These are phyloP conservation scores for Cossypha niveicapilla DNA, from an alignment of 2,797 vertebrate species.

Conservation along the genomic window DNA sequence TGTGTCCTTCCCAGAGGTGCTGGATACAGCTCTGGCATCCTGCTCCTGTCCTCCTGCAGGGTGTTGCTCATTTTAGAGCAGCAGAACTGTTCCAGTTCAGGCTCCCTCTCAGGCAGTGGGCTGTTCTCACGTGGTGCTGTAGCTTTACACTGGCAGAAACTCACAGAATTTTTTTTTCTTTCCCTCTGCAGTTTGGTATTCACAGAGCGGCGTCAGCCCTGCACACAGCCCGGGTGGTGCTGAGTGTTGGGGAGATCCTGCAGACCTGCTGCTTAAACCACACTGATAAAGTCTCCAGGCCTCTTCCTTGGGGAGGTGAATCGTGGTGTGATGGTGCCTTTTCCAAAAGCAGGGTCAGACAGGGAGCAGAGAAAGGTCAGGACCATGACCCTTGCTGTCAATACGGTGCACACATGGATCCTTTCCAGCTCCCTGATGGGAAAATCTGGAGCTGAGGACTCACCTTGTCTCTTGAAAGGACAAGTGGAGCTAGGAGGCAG, in stretches of 20 bases:
- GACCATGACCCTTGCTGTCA: background rate
- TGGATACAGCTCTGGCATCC: fast-evolving
- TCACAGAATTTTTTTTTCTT: background rate
- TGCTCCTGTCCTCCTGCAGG: fast-evolving
- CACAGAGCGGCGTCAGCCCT: fast-evolving
- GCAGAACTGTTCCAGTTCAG: background rate
- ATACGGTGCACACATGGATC: fast-evolving
- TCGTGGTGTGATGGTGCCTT: background rate
- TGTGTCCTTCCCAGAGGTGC: background rate
- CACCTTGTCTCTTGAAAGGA: background rate
- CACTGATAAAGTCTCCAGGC: background rate
- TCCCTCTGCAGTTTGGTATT: background rate
- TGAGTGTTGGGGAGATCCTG: background rate
- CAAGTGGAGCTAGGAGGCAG: background rate
- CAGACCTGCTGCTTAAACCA: background rate
- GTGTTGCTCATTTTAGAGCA: background rate
- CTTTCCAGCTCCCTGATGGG: background rate
- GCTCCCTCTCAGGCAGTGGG: fast-evolving
- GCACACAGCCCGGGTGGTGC: background rate
- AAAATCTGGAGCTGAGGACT: background rate
- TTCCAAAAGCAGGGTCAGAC: background rate
- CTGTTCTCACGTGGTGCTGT: background rate
- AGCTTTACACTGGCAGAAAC: background rate
- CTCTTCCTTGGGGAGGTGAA: background rate
- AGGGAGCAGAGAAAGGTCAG: background rate